Conservation (phyloP, 35 echinoderm and acorn worm species). For the Ophiothrix spiculata region DNA sequence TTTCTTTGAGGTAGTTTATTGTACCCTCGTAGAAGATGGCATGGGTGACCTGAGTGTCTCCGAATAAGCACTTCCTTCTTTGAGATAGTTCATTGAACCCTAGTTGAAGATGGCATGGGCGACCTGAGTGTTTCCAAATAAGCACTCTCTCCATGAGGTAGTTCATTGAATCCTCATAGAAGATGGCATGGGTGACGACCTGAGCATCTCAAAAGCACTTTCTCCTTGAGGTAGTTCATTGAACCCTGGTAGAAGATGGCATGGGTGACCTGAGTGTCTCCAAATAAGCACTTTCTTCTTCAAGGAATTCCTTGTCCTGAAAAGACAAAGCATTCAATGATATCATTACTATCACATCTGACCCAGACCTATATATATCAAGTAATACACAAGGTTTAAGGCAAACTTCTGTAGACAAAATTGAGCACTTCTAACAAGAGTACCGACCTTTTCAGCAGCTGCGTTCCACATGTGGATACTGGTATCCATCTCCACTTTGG, state of each 20-base stretch:
- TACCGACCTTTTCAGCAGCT: constrained; percentile 81
- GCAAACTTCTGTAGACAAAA: no score
- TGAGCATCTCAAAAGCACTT: no score
- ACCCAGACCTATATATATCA: neutral
- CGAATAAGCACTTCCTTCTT: constrained; percentile 79
- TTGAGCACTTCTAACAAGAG: no score
- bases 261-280: constrained; percentile 60
- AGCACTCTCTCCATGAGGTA: no score
- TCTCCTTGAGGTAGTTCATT: neutral
- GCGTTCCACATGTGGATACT: constrained; percentile 81
- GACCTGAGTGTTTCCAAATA: constrained; percentile 12
- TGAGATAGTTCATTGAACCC: neutral
- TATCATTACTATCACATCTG: neutral
- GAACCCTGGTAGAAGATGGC: neutral
- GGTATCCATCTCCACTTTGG: constrained; percentile 72
- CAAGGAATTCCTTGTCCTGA: constrained; percentile 93
- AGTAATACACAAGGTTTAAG: no score
- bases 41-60: constrained; percentile 60
- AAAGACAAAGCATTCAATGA: neutral
- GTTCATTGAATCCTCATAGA: no score
- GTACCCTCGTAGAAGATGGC: neutral
- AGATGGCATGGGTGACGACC: no score
- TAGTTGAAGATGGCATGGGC: neutral
- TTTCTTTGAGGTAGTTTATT: constrained; percentile 72
- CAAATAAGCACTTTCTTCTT: constrained; percentile 82